These are phyloP conservation scores for Malurus leucopterus DNA, from an alignment of 2,797 vertebrate species.

Conservation along the genomic window DNA sequence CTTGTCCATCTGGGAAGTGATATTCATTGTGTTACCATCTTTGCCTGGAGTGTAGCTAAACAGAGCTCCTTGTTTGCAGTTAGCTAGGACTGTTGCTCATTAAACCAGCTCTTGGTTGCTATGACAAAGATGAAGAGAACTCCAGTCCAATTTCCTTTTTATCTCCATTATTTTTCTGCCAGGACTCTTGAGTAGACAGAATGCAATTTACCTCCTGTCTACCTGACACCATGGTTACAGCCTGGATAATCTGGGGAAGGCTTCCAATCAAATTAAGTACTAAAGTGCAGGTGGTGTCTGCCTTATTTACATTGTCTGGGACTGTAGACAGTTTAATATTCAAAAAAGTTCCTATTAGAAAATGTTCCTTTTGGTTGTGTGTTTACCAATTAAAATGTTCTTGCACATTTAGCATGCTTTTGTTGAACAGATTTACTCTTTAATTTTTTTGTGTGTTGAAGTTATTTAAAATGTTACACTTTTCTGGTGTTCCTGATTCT, in stretches of 20 bases:
- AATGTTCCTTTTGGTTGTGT: neutral
- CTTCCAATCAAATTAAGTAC: constrained; percentile 30
- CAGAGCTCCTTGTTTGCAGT: constrained; percentile 35
- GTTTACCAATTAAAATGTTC: neutral
- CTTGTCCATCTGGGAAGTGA: neutral
- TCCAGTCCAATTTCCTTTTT: constrained; percentile 56
- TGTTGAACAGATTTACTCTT: neutral
- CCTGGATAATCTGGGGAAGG: constrained; percentile 39
- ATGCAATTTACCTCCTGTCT: constrained; percentile 58
- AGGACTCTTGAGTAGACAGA: constrained; percentile 38
- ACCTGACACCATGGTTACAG: constrained; percentile 60
- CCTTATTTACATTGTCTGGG: constrained; percentile 44
- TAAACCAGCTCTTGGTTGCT: constrained; percentile 60
- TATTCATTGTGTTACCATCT: neutral
- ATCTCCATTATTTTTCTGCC: constrained; percentile 53
- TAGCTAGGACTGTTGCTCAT: constrained; percentile 36
- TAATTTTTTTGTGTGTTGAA: neutral
- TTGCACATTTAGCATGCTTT: neutral
- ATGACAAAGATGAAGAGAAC: constrained; percentile 54
- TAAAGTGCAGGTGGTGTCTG: constrained; percentile 46
- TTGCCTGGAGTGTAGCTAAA: constrained; percentile 30
- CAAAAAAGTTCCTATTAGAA: neutral
- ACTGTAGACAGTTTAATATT: constrained; percentile 27
- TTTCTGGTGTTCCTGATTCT: neutral
- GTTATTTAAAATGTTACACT: neutral